Evolutionary conservation across 1,140 invertebrate genomes (phyloP), one percentile per base, ranked within the genome.

Genomic region (Lucilia sericata): DNA sequence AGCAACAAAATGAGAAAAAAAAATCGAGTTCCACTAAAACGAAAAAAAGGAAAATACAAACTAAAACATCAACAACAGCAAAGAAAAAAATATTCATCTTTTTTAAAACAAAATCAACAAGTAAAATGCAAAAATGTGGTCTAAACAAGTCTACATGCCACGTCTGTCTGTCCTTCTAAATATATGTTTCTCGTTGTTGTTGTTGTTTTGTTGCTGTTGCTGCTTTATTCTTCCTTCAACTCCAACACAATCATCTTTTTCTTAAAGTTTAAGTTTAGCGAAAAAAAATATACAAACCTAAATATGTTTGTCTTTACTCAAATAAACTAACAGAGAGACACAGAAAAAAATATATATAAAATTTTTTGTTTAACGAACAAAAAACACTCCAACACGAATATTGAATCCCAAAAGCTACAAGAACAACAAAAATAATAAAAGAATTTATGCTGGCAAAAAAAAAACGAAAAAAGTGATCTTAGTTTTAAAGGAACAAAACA

Each of bases 111-210:
- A 74, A 70, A 70, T 70, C 65, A 82, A 82, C 82, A 82, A 82
- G 55, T 70, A 82, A 82, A 34, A 65, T 82, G 51, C 82, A 82
- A 74, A 82, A 65, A 82, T 80, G 76, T 80, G 76, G 76, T 80
- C 82, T 70, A 82, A 82, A 65, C 82, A 82, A 82, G 82, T 82
- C 65, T 82, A 13, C 82, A 12, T 10, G 21, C 42, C 25, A 42
- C 34, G 19, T 80, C 42, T 49, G 75, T 78, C 75, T 51, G 42
- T 80, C 76, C 76, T 34, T 42, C 17, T 21, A 42, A n/a, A 9
- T 76, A 36, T 76, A 42, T 76, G 34, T 76, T 65, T 21, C 12
- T 82, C 17, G 17, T 81, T 34, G 0, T 55, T 82, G 17, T 55
- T 21, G 5, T 82, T 82, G 47, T 82, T 76, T 76, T 13, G 17